Evolutionary conservation across 2,113 vertebrate genomes (phyloP), one percentile per base, ranked within the genome.

Genomic region (Odocoileus virginianus): DNA sequence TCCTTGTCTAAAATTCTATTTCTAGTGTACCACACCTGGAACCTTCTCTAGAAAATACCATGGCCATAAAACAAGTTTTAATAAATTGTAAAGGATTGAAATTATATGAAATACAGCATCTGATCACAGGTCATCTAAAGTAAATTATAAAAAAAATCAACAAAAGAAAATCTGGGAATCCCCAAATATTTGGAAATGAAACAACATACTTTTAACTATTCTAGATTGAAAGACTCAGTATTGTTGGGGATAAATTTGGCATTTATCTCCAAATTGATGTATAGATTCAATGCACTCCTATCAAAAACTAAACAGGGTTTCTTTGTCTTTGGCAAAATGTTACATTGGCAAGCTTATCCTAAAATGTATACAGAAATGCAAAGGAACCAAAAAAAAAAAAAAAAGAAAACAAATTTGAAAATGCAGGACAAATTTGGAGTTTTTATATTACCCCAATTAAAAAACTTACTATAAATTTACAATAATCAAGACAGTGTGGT

Each of bases 161-260:
- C 45, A 58, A 88, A 91, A 94, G 52, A 14, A 95, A 87, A 90
- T 61, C 27, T 76, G n/a, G 21, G 87, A 91, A 71, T 83, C 9
- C 33, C 45, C 58, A 90, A 82, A 60, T 93, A 90, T 93, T 74
- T 97, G n/a, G 25, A 82, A 93, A 90, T 55, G 71, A 67, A 89
- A n/a, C 28, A 97, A 52, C n/a, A 85, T 50, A 58, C 23, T 81
- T 89, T 19, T 78, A 58, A 78, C 58, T 82, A 33, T 83, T 86
- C 23, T 58, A 7, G 81, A 58, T n/a, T 71, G 36, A 25, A 79
- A 92, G 50, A 79, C 43, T 85, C 78, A 67, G 7, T 50, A 40
- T 89, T 78, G 12, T 89, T 76, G n/a, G 67, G 0, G 5, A 71
- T 71, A 71, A 85, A 92, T 50, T 78, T 61, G 58, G 25, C 61